Evolutionary conservation across 1,140 invertebrate genomes (phyloP).

Genomic region (Metopolophium dirhodum): DNA sequence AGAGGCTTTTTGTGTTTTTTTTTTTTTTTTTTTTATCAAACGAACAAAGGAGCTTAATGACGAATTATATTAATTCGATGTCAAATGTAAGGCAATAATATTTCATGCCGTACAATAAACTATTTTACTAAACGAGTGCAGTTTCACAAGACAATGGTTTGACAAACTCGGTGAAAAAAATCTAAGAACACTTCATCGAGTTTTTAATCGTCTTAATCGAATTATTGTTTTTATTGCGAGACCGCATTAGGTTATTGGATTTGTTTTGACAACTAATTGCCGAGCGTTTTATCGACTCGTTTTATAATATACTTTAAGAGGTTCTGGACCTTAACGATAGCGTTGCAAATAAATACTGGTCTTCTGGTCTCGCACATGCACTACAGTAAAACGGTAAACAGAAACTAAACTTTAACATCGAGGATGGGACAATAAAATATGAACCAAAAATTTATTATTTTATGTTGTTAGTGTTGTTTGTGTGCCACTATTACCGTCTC

Average conservation of each 20-base stretch:
- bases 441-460: not conserved
- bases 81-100: not conserved
- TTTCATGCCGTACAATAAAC: not conserved
- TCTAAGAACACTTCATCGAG: not conserved
- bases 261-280: not conserved
- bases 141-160: not conserved
- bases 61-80: not conserved
- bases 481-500: not conserved
- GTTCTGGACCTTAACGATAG: not conserved
- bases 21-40: not conserved
- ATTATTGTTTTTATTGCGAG: not conserved
- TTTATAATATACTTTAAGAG: not conserved
- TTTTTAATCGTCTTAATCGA: conserved; percentile 1
- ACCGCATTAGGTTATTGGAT: conserved; percentile 15
- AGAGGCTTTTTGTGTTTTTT: not conserved
- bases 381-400: not conserved
- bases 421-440: not conserved
- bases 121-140: not conserved
- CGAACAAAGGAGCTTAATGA: not conserved
- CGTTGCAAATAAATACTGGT: not conserved
- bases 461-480: not conserved
- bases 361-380: not conserved
- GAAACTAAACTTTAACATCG: not conserved
- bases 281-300: not conserved
- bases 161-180: not conserved